Evolutionary conservation across 1,140 invertebrate species (phyloP), one percentile per base, ranked within the genome.

Genomic region (Drosophila sucinea): DNA sequence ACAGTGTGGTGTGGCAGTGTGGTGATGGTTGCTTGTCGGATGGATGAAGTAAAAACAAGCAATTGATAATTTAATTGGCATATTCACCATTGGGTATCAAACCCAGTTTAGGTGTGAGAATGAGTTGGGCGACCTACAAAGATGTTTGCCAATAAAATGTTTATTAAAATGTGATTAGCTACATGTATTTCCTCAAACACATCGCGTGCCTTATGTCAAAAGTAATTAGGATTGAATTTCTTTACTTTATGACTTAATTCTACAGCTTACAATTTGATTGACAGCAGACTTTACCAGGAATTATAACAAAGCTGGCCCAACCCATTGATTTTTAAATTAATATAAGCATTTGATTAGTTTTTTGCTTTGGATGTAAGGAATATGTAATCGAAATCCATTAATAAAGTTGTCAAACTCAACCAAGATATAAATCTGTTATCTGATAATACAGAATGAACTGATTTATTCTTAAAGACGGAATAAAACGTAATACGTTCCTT

Each of bases 1-100:
- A 70, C 67, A 57, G 44, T 51, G 44, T 51, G 17, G 51, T 54
- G 10, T 8, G 17, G 17, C 17, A 17, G 8, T 38, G n/a, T 54
- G 25, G 44, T 40, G n/a, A 23, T 51, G 33, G 44, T 27, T 65
- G 25, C 23, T 33, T 66, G 27, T 25, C 51, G 62, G 10, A 44
- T 60, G 66, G 51, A 7, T 38, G 35, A 29, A 17, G 38, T 25
- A 67, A 71, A 63, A 78, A 73, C 68, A 70, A 70, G 63, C 64
- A 41, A 66, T 60, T 73, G 71, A 68, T 87, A 87, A 79, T 71
- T 79, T 32, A 65, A 73, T 84, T 83, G 78, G 67, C 64, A 67
- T 77, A 67, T 40, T 65, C 57, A 60, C 7, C 60, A 32, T n/a
- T 30, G 4, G 47, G 54, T 17, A 33, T 47, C 30, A 30, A 58